Conservation (phyloP, 1,140 invertebrate species). For the Bombyx mandarina region DNA sequence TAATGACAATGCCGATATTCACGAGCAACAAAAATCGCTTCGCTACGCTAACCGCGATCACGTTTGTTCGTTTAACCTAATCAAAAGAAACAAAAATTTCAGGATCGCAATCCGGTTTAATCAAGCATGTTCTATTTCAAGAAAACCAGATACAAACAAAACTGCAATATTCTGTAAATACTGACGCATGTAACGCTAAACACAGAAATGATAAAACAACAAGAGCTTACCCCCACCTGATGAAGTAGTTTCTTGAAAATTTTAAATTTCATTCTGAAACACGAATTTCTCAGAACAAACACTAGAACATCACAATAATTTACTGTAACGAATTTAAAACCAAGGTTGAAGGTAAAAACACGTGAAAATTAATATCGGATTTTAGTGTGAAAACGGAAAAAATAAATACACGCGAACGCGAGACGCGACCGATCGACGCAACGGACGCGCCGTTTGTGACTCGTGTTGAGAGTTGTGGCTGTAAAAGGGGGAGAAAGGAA, state of each 20-base stretch:
- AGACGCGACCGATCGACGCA: slow-evolving; percentile 12
- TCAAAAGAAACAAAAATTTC: too few species aligned
- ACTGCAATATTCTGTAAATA: too few species aligned
- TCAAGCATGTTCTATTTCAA: too few species aligned
- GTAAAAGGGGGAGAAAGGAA: too few species aligned
- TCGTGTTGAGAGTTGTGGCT: neutral
- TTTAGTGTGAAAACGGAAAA: neutral
- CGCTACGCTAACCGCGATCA: too few species aligned
- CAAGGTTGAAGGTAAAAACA: slow-evolving; percentile 3
- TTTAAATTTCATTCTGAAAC: slow-evolving; percentile 43
- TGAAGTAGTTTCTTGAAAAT: slow-evolving; percentile 44
- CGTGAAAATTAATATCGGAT: slow-evolving; percentile 8
- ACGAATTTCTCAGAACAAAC: slow-evolving; percentile 7
- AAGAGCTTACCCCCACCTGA: slow-evolving; percentile 25
- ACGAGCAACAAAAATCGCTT: too few species aligned
- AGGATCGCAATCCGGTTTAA: too few species aligned
- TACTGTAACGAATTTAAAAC: slow-evolving; percentile 11
- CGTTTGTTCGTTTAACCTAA: too few species aligned
- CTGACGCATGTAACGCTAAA: neutral
- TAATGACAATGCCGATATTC: too few species aligned
- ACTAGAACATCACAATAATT: slow-evolving; percentile 16
- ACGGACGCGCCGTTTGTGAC: slow-evolving; percentile 17
- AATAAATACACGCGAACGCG: neutral
- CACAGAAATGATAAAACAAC: slow-evolving; percentile 15
- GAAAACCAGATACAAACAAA: too few species aligned